phyloP scores from a whole-genome alignment of 1,140 invertebrate genomes.

The Meloidogyne exigua region DNA sequence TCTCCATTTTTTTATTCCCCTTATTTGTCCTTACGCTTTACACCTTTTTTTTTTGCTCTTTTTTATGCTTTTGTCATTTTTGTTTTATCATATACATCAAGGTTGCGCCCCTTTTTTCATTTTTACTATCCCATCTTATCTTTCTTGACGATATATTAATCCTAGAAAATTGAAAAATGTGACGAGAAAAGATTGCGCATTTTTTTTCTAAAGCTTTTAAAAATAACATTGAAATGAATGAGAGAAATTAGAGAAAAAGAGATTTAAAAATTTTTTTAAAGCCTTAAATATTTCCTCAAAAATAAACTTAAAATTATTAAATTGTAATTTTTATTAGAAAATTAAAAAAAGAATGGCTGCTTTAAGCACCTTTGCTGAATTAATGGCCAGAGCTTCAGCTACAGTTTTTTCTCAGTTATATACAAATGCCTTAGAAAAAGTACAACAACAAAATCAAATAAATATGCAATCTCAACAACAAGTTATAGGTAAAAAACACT shows the following conservation, averaged over 20 bases:
- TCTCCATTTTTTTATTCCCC: constrained; percentile 2
- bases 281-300: too few species aligned
- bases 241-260: too few species aligned
- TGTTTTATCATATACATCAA: background rate
- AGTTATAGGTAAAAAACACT: background rate
- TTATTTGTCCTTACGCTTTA: background rate
- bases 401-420: constrained; percentile 14
- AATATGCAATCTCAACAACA: background rate
- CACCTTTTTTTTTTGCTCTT: background rate
- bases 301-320: too few species aligned
- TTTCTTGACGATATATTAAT: background rate
- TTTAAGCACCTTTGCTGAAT: background rate
- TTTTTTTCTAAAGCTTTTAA: background rate
- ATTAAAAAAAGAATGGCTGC: background rate
- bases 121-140: background rate
- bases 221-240: too few species aligned
- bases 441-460: constrained; percentile 2
- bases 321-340: too few species aligned
- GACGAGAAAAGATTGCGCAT: constrained; percentile 18
- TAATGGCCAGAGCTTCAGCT: constrained; percentile 21
- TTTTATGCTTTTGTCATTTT: too few species aligned
- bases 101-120: constrained; percentile 8
- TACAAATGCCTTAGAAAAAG: constrained; percentile 23
- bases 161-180: background rate
- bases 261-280: too few species aligned